Conservation (phyloP, 2,797 vertebrate species). For the Notolabrus celidotus region DNA sequence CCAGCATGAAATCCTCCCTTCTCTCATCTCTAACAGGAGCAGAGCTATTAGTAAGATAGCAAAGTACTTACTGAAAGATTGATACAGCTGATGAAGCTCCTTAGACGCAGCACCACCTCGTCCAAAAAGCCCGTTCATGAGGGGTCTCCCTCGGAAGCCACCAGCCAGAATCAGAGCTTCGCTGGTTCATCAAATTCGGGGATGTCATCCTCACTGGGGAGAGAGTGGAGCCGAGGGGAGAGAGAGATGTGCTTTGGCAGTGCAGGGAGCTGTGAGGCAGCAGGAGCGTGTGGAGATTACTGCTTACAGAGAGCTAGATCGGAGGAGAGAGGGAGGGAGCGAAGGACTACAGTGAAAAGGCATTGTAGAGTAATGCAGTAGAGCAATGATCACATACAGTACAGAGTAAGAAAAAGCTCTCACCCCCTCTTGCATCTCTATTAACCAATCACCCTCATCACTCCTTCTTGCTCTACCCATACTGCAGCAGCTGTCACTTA, state of each 20-base stretch:
- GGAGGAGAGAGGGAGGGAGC: slow-evolving; percentile 60
- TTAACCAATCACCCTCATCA: slow-evolving; percentile 32
- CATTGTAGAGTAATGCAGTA: slow-evolving; percentile 81
- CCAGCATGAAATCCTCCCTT: slow-evolving; percentile 12
- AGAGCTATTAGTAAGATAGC: slow-evolving; percentile 47
- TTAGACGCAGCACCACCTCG: slow-evolving; percentile 91
- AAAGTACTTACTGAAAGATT: slow-evolving; percentile 90
- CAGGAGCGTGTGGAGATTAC: slow-evolving; percentile 58
- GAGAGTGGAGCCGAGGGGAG: slow-evolving; percentile 87
- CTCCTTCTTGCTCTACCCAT: slow-evolving; percentile 45
- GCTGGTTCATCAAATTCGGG: slow-evolving; percentile 93
- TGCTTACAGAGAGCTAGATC: slow-evolving; percentile 58
- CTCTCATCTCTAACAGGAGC: slow-evolving; percentile 20
- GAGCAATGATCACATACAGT: slow-evolving; percentile 65
- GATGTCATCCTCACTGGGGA: slow-evolving; percentile 93
- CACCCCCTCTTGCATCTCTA: slow-evolving; percentile 28
- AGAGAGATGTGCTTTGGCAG: slow-evolving; percentile 64
- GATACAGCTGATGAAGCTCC: slow-evolving; percentile 88
- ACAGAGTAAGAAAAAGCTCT: slow-evolving; percentile 55
- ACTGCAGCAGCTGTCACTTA: slow-evolving; percentile 77
- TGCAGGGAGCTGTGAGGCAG: slow-evolving; percentile 65
- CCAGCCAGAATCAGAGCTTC: slow-evolving; percentile 88
- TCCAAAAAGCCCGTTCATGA: slow-evolving; percentile 87
- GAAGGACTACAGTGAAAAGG: slow-evolving; percentile 62
- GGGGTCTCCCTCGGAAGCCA: slow-evolving; percentile 92